phyloP scores from a whole-genome alignment of 2,113 vertebrate genomes.

The Myotis yumanensis region DNA sequence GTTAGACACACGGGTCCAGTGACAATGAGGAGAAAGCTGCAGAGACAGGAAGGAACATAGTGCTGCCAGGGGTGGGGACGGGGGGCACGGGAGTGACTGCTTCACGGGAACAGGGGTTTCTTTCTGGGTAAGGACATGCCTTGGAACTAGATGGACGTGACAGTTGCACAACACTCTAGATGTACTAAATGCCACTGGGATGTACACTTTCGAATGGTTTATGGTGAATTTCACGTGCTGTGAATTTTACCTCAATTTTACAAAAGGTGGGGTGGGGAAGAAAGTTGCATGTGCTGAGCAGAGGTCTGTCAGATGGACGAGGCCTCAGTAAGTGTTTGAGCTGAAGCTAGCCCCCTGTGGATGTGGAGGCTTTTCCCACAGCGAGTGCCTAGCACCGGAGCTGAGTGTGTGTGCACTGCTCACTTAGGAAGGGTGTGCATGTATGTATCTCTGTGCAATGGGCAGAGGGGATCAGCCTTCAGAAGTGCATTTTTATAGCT shows the following conservation, averaged over 20 bases:
- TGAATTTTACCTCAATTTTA: background rate
- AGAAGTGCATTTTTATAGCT: background rate
- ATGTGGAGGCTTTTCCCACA: background rate
- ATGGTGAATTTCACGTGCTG: background rate
- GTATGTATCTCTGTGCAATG: background rate
- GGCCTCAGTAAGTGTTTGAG: background rate
- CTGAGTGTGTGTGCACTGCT: accelerated
- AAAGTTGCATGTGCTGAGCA: background rate
- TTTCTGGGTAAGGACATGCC: background rate
- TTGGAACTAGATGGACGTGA: background rate
- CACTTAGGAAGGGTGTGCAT: background rate
- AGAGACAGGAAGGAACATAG: background rate
- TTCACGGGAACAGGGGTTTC: background rate
- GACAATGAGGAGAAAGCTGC: background rate
- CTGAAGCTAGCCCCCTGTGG: background rate
- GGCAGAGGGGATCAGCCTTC: background rate
- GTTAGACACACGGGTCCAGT: background rate
- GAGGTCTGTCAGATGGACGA: background rate
- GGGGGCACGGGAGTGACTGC: too few species aligned
- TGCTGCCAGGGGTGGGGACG: background rate
- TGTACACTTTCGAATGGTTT: background rate
- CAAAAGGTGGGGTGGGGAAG: background rate
- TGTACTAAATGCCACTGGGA: background rate
- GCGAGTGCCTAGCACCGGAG: background rate
- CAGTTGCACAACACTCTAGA: background rate